Percentiles rank a stretch among this genome's conserved stretches.
These are phyloP conservation scores for Montipora efflorescens DNA, from an alignment of 64 coral and sea anemone species.

Conservation along the genomic window DNA sequence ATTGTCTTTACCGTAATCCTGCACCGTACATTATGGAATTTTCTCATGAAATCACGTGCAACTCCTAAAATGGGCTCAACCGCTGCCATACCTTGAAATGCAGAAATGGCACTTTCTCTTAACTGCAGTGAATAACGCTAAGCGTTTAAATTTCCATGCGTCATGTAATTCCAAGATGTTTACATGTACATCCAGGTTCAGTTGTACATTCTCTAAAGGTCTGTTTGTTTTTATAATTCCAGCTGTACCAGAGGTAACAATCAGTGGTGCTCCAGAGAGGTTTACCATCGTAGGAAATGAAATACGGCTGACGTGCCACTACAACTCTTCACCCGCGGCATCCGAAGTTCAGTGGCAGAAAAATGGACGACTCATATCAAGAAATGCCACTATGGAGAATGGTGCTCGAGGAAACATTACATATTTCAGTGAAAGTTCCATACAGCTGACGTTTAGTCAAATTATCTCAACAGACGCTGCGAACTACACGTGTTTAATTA, in stretches of 20 bases:
- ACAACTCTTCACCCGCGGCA: slow-evolving; percentile 1
- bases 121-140: too few relatives aligned
- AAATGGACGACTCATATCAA: background rate
- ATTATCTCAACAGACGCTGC: background rate
- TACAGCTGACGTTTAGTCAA: background rate
- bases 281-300: background rate
- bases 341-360: background rate
- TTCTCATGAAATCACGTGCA: too few relatives aligned
- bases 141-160: too few relatives aligned
- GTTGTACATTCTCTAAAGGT: too few relatives aligned
- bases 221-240: background rate
- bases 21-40: too few relatives aligned
- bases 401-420: background rate
- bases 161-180: too few relatives aligned
- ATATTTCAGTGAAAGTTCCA: background rate
- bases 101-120: too few relatives aligned
- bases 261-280: background rate
- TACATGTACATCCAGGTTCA: too few relatives aligned
- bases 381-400: background rate
- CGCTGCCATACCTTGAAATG: too few relatives aligned
- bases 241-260: background rate
- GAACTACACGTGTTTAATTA: background rate
- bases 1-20: too few relatives aligned
- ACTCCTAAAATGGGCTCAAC: too few relatives aligned
- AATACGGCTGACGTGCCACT: background rate